Evolutionary conservation across 2,888 invertebrate genomes (phyloP), one percentile per base, ranked within the genome.

Genomic region (Parnassius smintheus): DNA sequence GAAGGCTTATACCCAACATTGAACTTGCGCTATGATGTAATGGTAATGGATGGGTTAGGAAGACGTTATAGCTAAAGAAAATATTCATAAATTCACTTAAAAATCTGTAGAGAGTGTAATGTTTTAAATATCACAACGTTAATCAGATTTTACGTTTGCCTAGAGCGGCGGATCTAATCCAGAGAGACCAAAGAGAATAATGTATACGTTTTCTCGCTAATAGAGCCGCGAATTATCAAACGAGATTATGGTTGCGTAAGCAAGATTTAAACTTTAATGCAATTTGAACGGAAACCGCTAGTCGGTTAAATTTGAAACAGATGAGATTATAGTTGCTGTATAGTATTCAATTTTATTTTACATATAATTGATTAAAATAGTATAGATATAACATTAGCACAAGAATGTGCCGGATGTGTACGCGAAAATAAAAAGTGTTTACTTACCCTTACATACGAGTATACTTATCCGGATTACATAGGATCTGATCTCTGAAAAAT

Each of bases 211-310:
- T 85, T 82, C 80, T 79, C 83, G 80, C 80, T 88, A 85, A 85
- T 88, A 84, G 83, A 82, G 83, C 82, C 77, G 75, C 73, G 79
- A 83, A 80, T 87, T 85, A 86, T 83, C 81, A 86, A 86, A 85
- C 80, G 83, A 81, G 85, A 88, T 88, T 87, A 85, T 80, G 76
- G 76, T 73, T 72, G 73, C 78, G 81, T 78, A 82, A 82, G 77
- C 77, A 70, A 77, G 79, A 74, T 81, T 86, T 80, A 84, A 83
- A 80, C 79, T 59, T 59, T 56, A 64, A 63, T 59, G 22, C 55
- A 59, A 59, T 63, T 63, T 55, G 45, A 63, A 22, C 49, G 22
- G 22, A 48, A 55, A 56, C 55, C 58, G 49, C 58, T 50, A 35
- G 3, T 45, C n/a, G 53, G 50, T 50, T 45, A 51, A 59, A 45